phyloP scores from a whole-genome alignment of 2,113 vertebrate species.

The Caranx ignobilis region DNA sequence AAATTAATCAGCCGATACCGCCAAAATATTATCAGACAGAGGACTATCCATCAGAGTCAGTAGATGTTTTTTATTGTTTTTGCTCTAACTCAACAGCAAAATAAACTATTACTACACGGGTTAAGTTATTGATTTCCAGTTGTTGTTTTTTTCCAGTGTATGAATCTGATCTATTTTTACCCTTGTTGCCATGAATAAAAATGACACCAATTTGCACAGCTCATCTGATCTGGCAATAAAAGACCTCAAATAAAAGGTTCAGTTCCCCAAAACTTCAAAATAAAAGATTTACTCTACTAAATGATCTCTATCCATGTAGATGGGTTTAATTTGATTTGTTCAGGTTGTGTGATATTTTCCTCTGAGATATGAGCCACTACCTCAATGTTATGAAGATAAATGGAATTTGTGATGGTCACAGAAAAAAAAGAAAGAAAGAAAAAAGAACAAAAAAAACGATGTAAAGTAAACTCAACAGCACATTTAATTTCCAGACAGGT shows the following conservation, averaged over 20 bases:
- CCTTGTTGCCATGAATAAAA: neutral
- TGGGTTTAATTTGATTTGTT: neutral
- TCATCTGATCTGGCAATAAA: neutral
- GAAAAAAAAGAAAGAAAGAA: too few relatives aligned
- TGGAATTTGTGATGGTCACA: neutral
- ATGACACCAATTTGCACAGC: neutral
- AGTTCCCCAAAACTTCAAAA: neutral
- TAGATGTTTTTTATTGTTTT: neutral
- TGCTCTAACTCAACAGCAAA: neutral
- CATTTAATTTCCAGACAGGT: neutral
- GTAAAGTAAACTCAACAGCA: neutral
- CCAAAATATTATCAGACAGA: neutral
- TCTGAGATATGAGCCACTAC: neutral
- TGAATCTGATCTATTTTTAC: neutral
- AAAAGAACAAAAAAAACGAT: neutral
- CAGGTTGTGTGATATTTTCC: neutral
- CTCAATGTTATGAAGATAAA: neutral
- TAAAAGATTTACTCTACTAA: neutral
- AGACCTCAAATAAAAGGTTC: slow-evolving; percentile 1
- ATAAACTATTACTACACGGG: neutral
- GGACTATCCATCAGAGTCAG: neutral
- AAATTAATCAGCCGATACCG: neutral
- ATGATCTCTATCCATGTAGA: neutral
- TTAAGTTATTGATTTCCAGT: neutral
- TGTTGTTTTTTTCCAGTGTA: neutral